A percentile compares a stretch with the other conserved stretches of the same genome.
Conservation (phyloP, 2,888 invertebrate species). For the Pammene aurita region DNA sequence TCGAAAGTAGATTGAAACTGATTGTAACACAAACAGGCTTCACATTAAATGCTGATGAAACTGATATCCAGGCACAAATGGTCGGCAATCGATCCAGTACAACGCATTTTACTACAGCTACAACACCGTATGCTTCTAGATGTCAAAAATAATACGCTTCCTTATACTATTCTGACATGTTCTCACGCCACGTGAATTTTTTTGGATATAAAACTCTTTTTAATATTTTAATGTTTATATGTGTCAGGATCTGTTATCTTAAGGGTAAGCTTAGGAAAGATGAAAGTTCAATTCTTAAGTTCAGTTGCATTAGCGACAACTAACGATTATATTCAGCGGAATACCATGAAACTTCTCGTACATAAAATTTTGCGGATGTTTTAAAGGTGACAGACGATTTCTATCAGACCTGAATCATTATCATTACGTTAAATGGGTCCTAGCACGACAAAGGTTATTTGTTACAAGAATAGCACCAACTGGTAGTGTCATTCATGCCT, state of each 20-base stretch:
- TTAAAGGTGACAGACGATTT: too few relatives aligned
- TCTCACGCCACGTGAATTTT: neutral
- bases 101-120: constrained; percentile 17
- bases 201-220: neutral
- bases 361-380: too few relatives aligned
- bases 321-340: too few relatives aligned
- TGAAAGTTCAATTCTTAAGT: too few relatives aligned
- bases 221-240: too few relatives aligned
- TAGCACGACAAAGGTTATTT: constrained; percentile 23
- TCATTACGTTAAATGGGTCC: constrained; percentile 28
- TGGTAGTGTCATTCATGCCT: constrained; percentile 43
- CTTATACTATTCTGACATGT: neutral
- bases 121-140: neutral
- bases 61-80: constrained; percentile 25
- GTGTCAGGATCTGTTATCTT: too few relatives aligned
- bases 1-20: constrained; percentile 11
- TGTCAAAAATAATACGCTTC: neutral
- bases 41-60: constrained; percentile 32
- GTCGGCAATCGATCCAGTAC: constrained; percentile 21
- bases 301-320: too few relatives aligned
- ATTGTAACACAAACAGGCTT: constrained; percentile 30
- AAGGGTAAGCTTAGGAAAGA: too few relatives aligned
- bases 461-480: constrained; percentile 40
- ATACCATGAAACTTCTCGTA: too few relatives aligned
- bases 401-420: constrained; percentile 7